Conservation (phyloP, 2,888 invertebrate genomes). For the Cantharis lateralis region DNA sequence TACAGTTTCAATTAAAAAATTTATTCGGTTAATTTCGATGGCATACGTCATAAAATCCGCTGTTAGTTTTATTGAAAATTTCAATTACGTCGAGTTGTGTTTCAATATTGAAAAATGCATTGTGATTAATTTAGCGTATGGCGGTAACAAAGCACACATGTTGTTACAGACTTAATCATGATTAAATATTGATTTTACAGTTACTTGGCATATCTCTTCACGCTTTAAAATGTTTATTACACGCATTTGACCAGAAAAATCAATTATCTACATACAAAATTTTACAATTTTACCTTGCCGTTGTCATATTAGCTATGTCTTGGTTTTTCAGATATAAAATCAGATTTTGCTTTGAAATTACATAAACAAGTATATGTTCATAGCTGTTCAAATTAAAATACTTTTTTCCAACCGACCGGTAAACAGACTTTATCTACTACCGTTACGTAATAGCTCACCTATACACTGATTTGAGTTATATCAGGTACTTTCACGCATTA, state of each 20-base stretch:
- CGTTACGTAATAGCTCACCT: too few species aligned
- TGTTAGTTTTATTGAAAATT: constrained; percentile 52
- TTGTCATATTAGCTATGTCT: not conserved
- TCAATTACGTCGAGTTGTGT: constrained; percentile 49
- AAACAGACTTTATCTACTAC: too few species aligned
- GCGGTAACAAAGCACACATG: constrained; percentile 47
- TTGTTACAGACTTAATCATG: constrained; percentile 48
- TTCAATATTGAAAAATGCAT: constrained; percentile 50
- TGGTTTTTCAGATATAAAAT: not conserved
- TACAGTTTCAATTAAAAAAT: constrained; percentile 32
- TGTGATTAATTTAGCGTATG: constrained; percentile 51
- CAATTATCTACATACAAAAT: constrained; percentile 4
- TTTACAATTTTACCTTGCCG: not conserved
- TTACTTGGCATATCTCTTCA: constrained; percentile 40
- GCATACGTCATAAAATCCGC: constrained; percentile 45
- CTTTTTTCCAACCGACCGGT: too few species aligned
- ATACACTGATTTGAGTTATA: too few species aligned
- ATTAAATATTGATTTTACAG: constrained; percentile 53
- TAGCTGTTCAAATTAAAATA: too few species aligned
- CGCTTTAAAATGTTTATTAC: constrained; percentile 23
- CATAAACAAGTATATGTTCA: too few species aligned
- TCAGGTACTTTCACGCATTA: too few species aligned
- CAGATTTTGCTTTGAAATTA: not conserved
- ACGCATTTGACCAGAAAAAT: constrained; percentile 21
- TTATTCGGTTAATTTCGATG: constrained; percentile 41